These are phyloP conservation scores for Eupelmus urozonus DNA, from an alignment of 2,888 invertebrate species.

Conservation along the genomic window DNA sequence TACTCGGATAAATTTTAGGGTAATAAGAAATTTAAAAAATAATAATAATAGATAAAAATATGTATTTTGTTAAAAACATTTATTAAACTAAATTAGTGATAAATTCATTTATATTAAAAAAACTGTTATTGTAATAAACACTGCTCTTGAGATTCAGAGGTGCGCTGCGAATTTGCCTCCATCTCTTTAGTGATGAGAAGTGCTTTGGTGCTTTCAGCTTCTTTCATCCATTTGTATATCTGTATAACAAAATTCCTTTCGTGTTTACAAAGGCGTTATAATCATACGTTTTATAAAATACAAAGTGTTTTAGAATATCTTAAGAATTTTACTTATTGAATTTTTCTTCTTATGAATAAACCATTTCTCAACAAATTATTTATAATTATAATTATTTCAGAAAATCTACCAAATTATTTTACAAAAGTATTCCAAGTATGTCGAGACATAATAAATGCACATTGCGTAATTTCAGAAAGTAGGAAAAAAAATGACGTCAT, in stretches of 20 bases:
- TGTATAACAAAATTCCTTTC: constrained; percentile 63
- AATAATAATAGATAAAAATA: no score
- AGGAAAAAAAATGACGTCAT: not conserved
- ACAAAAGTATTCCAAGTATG: no score
- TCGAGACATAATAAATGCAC: no score
- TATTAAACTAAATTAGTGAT: constrained; percentile 44
- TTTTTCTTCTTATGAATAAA: no score
- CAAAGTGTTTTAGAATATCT: not conserved
- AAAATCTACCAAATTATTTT: no score
- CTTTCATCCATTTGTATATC: constrained; percentile 80
- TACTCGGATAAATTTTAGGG: no score
- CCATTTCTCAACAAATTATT: no score
- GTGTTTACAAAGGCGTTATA: not conserved
- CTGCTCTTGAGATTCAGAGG: constrained; percentile 66
- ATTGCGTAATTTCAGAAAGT: not conserved
- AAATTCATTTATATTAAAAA: constrained; percentile 19
- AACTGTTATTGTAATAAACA: constrained; percentile 69
- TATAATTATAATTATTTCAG: no score
- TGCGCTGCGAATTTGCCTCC: constrained; percentile 62
- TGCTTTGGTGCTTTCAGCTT: constrained; percentile 80
- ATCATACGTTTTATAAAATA: not conserved
- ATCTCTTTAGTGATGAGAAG: constrained; percentile 75
- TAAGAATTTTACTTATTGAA: no score
- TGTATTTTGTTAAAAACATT: constrained; percentile 28
- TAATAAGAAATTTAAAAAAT: no score